Base-by-base conservation (phyloP, 1,140 invertebrate species). In the Nylanderia fulva region DNA sequence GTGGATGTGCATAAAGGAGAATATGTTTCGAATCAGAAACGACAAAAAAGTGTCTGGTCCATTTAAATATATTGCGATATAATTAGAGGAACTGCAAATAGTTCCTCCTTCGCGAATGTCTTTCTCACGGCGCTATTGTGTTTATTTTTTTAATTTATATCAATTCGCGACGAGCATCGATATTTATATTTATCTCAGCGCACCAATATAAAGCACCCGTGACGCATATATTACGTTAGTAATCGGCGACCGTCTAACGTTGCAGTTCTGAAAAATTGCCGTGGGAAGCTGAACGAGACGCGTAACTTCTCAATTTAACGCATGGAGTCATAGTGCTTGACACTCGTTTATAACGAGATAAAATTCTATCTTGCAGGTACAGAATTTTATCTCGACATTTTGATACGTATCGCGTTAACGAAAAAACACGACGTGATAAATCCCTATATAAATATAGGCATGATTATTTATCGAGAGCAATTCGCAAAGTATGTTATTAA, bases 131-230 rank as follows among this genome's bases (percentile, higher is more conserved):
- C 74, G 63, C 66, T 82, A 77, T 75, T 64, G 52, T 83, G 72
- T 90, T 90, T 87, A 90, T 86, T 90, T 18, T 84, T 88, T 54
- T 83, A 90, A 90, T 90, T 90, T 72, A 61, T 77, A 72, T 90
- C 85, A 90, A 90, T 90, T 90, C 72, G 86, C 77, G 66, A 58
- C 15, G 33, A 24, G 36, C 52, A 72, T 82, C 52, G 77, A 82
- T 71, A 52, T 71, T 52, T 71, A 18, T n/a, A n/a, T n/a, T n/a
- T n/a, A 33, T 39, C 36, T 58, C 13, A 36, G 27, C 29, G 36
- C 18, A 33, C 24, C 2, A 36, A 82, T 82, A 82, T 82, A 71
- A 80, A 24, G 48, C 18, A 36, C 13, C 24, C 24, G 39, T 39
- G 52, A 48, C 36, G 48, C 64, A 42, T 80, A 56, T 18, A 79